Conservation (phyloP, 2,113 vertebrate species). For the Poecilia latipinna region DNA sequence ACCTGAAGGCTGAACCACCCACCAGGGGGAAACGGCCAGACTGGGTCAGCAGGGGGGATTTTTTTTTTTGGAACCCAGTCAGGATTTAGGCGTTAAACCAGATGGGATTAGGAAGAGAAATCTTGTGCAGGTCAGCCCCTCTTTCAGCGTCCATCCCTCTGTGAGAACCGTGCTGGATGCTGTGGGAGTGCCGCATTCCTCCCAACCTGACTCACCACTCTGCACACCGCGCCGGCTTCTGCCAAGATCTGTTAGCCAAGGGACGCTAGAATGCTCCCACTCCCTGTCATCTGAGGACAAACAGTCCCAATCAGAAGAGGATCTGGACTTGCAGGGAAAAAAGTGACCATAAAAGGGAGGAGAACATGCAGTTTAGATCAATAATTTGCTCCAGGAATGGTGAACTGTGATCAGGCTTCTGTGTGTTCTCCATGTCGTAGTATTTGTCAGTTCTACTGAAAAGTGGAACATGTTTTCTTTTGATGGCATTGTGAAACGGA, state of each 20-base stretch:
- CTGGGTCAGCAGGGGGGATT: not conserved
- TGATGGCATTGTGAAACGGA: conserved; percentile 38
- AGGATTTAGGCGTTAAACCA: not conserved
- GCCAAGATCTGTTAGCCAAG: conserved; percentile 36
- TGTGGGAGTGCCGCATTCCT: conserved; percentile 59
- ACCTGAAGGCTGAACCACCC: not conserved
- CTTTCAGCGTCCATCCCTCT: not conserved
- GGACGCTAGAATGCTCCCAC: conserved; percentile 50
- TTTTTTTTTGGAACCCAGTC: not conserved
- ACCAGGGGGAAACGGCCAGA: not conserved
- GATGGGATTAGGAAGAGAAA: not conserved
- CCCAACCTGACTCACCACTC: conserved; percentile 48
- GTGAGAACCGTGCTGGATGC: conserved; percentile 44
- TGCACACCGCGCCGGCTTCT: conserved; percentile 27
- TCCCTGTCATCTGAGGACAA: conserved; percentile 30
- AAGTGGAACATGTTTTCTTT: conserved; percentile 13
- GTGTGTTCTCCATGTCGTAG: not conserved
- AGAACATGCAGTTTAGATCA: conserved; percentile 5
- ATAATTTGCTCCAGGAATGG: not conserved
- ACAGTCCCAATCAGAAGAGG: conserved; percentile 14
- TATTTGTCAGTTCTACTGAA: not conserved
- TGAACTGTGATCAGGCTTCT: not conserved
- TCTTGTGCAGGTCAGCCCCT: not conserved
- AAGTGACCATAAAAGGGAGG: not conserved
- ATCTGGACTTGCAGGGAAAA: not conserved